Conservation (phyloP, 2,888 invertebrate genomes). For the Linnaemya tessellans region DNA sequence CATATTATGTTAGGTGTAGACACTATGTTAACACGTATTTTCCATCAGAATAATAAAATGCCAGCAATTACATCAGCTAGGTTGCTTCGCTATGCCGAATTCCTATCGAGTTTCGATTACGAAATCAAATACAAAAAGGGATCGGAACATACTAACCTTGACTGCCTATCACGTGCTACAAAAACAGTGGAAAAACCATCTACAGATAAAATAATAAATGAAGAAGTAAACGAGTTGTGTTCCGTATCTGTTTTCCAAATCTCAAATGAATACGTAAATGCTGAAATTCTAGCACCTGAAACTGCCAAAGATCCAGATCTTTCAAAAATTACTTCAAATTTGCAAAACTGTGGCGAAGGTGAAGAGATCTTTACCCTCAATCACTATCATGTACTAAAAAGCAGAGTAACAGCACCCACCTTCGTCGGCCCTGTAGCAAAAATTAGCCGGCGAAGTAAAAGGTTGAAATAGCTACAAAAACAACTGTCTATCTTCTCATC, state of each 20-base stretch:
- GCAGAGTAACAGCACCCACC: no score
- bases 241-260: constrained; percentile 26
- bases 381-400: no score
- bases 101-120: constrained; percentile 55
- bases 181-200: constrained; percentile 5
- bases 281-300: neutral
- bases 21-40: constrained; percentile 55
- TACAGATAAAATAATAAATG: constrained; percentile 12
- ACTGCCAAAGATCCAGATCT: neutral
- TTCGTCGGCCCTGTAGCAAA: no score
- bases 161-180: constrained; percentile 63
- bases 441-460: no score
- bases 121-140: constrained; percentile 55
- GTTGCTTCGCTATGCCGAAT: constrained; percentile 56
- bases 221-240: neutral
- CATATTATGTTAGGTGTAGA: no score
- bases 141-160: constrained; percentile 41
- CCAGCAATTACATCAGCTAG: constrained; percentile 63
- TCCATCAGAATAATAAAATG: constrained; percentile 61
- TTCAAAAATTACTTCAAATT: neutral
- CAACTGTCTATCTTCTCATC: no score
- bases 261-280: constrained; percentile 27
- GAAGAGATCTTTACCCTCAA: neutral
- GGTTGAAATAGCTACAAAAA: no score
- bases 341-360: neutral